Base-by-base conservation (phyloP, 2,797 vertebrate genomes). In the Chromis chromis region DNA sequence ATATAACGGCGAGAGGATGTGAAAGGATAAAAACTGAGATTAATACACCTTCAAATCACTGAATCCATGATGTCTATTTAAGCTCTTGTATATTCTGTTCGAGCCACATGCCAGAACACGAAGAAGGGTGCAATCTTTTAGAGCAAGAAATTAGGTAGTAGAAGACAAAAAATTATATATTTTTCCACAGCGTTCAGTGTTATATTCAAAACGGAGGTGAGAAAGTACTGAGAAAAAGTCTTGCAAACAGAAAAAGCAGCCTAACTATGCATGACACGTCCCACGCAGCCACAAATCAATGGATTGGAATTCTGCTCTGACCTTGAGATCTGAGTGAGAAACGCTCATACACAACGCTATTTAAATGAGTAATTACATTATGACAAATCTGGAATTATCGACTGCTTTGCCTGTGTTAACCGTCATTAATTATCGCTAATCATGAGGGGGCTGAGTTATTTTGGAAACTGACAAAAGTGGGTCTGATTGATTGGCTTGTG, bases 371-470 rank as follows among this genome's bases (percentile, higher is more conserved):
- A 87, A 92, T 90, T 82, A 81, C 77, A 83, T 78, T 65, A 76
- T 81, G 78, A 82, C 55, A 70, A 89, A 86, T 81, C 65, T 66
- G 72, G 78, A 88, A 81, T 87, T 71, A 90, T 86, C 13, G 50
- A 83, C 85, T 66, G 74, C 82, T 82, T 82, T 76, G 74, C 61
- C 27, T 48, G 62, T 73, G 71, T 83, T 88, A 80, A 89, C 73
- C 78, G 33, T 83, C 88, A 92, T 93, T 90, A 85, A 93, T 91
- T 78, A 83, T 27, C 63, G 49, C 58, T 84, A 79, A 85, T 89
- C 75, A 70, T 28, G 57, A 72, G 64, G 21, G 69, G 17, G 33
- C 48, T 52, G 50, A 65, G 60, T 73, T 81, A 70, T 83, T 91
- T 89, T 77, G 70, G 66, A 77, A 84, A 60, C 36, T 54, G 71